Conservation (phyloP, 2,888 invertebrate species). For the Stenichneumon culpator region DNA sequence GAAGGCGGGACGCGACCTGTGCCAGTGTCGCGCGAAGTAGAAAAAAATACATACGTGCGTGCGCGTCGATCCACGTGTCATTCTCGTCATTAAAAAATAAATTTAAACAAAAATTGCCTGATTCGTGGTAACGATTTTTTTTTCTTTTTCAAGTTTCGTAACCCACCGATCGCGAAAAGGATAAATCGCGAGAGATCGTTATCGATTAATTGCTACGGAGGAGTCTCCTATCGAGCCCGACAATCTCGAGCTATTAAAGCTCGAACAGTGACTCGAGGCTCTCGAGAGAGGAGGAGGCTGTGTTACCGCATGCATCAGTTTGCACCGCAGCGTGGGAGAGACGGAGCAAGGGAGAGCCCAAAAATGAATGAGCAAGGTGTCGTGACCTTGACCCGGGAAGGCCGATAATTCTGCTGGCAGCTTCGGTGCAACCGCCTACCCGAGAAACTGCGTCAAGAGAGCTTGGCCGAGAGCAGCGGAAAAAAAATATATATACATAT, state of each 20-base stretch:
- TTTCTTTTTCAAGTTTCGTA: no score
- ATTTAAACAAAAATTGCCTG: no score
- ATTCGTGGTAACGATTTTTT: no score
- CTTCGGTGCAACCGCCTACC: conserved; percentile 3
- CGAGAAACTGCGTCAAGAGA: conserved; percentile 17
- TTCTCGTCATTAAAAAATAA: no score
- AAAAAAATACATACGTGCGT: no score
- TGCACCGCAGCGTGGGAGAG: background rate
- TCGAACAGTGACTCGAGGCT: background rate
- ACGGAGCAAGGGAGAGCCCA: conserved; percentile 40
- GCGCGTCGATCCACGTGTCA: no score
- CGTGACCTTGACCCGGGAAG: conserved; percentile 67
- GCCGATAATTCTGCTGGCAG: conserved; percentile 51
- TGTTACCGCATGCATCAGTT: conserved; percentile 1
- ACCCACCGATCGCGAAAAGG: no score
- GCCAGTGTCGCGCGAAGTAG: background rate
- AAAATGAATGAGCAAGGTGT: conserved; percentile 63
- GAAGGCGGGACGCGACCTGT: background rate
- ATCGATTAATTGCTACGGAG: conserved; percentile 44
- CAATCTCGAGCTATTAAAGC: conserved; percentile 3
- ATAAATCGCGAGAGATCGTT: conserved; percentile 12
- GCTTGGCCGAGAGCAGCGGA: background rate
- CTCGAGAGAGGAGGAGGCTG: background rate
- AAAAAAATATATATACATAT: conserved; percentile 15
- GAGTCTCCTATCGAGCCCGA: background rate